Base-by-base conservation (phyloP, 2,113 vertebrate species). In the Actenoides lindsayi region DNA sequence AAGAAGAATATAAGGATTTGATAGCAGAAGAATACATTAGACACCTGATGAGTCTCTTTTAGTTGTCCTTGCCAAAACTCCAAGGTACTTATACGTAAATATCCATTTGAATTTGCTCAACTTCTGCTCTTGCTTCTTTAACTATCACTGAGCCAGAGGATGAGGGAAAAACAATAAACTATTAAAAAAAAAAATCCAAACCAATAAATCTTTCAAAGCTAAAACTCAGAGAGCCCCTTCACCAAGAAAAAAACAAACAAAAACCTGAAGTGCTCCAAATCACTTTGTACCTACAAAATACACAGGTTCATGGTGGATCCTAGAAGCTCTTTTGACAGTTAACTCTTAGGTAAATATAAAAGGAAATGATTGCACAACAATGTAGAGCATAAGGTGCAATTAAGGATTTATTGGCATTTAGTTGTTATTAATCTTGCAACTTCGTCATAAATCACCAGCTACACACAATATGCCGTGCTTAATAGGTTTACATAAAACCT, bases 331-430 rank as follows among this genome's bases (percentile, higher is more conserved):
- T 51, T 16, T 44, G 10, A 31, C 13, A 69, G 39, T 6, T 76
- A 33, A 62, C 25, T 80, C 50, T 64, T 57, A 20, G 16, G 21
- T 31, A 94, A 84, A 86, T 8, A 46, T 8, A 46, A 78, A 93
- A 80, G 19, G 12, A 85, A 93, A 53, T 33, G 6, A 59, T 14
- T 35, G 30, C 37, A 63, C 18, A 77, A 73, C 56, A 90, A 44
- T 28, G n/a, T 21, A 35, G 5, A 75, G 11, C 70, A 87, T 83
- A 97, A 83, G 80, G 73, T 41, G 60, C 50, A 87, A 73, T 91
- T 94, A 96, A 71, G 53, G n/a, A 80, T 86, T 88, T 94, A 97
- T 21, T 92, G n/a, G 37, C 50, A 70, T 77, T 94, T 91, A 93
- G 88, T 93, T 94, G 50, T 88, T 95, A 88, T 83, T 88, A 85